phyloP scores from a whole-genome alignment of 35 echinoderm and acorn worm genomes.

The Eucidaris tribuloides region DNA sequence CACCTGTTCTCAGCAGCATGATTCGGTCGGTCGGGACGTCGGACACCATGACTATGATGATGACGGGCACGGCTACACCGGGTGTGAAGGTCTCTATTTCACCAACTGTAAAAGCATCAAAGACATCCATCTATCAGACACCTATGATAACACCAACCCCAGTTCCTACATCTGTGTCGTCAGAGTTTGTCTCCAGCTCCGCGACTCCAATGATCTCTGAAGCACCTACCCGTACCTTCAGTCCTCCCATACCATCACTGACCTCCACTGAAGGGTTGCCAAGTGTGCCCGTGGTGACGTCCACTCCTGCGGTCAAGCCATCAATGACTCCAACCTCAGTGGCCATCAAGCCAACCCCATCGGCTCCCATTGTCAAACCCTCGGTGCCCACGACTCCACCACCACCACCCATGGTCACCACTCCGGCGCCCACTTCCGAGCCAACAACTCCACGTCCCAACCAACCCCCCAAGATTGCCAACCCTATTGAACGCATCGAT shows the following conservation, averaged over 20 bases:
- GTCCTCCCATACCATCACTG: conserved; percentile 39
- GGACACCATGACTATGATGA: conserved; percentile 26
- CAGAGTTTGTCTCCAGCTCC: background rate
- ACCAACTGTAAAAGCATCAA: conserved; percentile 45
- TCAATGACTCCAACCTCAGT: background rate
- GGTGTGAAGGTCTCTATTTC: conserved; percentile 4
- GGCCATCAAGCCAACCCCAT: conserved; percentile 9
- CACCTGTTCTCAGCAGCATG: conserved; percentile 33
- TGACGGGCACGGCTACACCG: conserved; percentile 5
- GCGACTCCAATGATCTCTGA: background rate
- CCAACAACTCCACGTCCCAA: conserved; percentile 13
- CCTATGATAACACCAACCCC: conserved; percentile 55
- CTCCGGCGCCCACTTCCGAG: conserved; percentile 7
- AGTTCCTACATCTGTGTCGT: conserved; percentile 30
- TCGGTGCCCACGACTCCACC: conserved; percentile 18
- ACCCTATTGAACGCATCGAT: background rate
- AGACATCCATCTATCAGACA: conserved; percentile 46
- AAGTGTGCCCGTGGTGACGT: conserved; percentile 24
- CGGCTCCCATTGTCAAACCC: background rate
- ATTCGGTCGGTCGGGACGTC: conserved; percentile 1
- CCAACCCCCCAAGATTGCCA: background rate
- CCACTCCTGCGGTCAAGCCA: background rate
- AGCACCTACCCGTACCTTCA: conserved; percentile 19
- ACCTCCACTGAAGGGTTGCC: conserved; percentile 14
- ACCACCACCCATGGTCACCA: background rate